Percentiles rank a stretch among this genome's conserved stretches.
These are phyloP conservation scores for Tylochromis polylepis DNA, from an alignment of 2,113 vertebrate genomes.

Conservation along the genomic window DNA sequence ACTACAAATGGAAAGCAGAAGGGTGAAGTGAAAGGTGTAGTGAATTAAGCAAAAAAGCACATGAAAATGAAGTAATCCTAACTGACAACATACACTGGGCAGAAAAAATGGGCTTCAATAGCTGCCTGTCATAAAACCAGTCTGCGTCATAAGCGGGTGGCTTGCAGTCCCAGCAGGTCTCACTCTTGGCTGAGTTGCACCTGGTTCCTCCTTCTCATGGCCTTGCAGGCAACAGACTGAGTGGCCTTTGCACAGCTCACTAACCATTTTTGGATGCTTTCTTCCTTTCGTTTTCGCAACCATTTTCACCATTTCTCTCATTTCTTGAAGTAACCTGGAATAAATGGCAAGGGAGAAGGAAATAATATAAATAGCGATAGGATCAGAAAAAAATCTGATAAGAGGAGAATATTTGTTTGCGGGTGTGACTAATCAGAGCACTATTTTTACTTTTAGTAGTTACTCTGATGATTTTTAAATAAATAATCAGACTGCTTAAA, in stretches of 20 bases:
- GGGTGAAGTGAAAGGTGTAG: no score
- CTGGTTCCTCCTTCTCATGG: slow-evolving; percentile 4
- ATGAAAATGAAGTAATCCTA: neutral
- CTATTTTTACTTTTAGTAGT: neutral
- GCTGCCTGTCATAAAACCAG: neutral
- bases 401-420: neutral
- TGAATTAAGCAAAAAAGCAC: neutral
- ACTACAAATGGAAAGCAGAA: neutral
- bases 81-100: neutral
- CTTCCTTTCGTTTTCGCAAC: neutral
- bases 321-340: slow-evolving; percentile 1
- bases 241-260: slow-evolving; percentile 14
- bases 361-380: neutral
- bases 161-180: slow-evolving; percentile 26
- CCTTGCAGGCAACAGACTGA: neutral
- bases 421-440: neutral
- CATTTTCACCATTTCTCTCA: neutral
- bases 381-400: neutral
- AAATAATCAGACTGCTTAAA: neutral
- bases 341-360: neutral
- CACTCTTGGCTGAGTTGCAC: slow-evolving; percentile 42
- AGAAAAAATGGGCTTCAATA: neutral
- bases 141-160: slow-evolving; percentile 21
- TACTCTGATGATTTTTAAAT: neutral
- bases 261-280: slow-evolving; percentile 28